Evolutionary conservation across 2,113 vertebrate species (phyloP).

Genomic region (Numida meleagris): DNA sequence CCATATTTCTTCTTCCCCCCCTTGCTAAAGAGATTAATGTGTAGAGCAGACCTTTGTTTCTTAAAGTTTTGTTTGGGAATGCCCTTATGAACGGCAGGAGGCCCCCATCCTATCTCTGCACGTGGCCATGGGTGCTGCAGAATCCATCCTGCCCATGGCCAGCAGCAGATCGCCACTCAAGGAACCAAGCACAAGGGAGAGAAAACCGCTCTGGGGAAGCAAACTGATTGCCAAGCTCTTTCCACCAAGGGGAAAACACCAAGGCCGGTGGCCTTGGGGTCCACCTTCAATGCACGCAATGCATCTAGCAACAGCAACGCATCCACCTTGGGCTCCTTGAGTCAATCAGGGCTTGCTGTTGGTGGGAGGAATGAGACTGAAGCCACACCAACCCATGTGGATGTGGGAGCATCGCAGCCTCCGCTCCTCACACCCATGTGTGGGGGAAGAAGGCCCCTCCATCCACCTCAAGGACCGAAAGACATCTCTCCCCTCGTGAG

Average conservation of each 20-base stretch:
- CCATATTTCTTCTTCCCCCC: background rate
- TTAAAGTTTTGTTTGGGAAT: background rate
- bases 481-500: background rate
- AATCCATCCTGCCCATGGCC: background rate
- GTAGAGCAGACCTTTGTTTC: conserved; percentile 46
- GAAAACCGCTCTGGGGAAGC: background rate
- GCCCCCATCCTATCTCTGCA: conserved; percentile 38
- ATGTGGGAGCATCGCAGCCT: background rate
- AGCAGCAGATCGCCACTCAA: background rate
- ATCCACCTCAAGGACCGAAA: background rate
- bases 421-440: background rate
- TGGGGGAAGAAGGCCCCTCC: background rate
- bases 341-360: background rate
- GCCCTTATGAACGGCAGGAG: background rate
- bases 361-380: background rate
- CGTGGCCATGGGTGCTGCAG: background rate
- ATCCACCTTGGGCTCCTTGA: background rate
- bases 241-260: background rate
- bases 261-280: background rate
- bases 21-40: conserved; percentile 26
- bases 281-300: fast-evolving
- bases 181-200: background rate
- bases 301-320: fast-evolving
- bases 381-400: background rate
- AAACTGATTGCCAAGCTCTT: background rate